Base-by-base conservation (phyloP, 2,888 invertebrate species). In the Corbicula japonica region DNA sequence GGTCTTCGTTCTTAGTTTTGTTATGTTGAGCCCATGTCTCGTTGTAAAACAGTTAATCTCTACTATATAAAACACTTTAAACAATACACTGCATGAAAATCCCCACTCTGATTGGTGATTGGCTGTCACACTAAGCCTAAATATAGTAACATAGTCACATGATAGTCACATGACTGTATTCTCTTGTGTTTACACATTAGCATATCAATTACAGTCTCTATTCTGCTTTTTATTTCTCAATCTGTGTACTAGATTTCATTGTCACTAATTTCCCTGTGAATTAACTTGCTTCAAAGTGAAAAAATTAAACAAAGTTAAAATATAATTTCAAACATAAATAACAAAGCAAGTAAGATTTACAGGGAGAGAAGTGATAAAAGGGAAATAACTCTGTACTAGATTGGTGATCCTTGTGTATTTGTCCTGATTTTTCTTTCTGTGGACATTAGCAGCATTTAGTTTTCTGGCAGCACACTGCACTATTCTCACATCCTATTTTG, bases 41-140 rank as follows among this genome's bases (percentile, higher is more conserved):
- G n/a, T n/a, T n/a, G n/a, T n/a, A n/a, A n/a, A n/a, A n/a, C n/a
- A n/a, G n/a, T n/a, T n/a, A n/a, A n/a, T n/a, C n/a, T n/a, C n/a
- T n/a, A n/a, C n/a, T n/a, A n/a, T n/a, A n/a, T n/a, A n/a, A n/a
- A n/a, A n/a, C n/a, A n/a, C n/a, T n/a, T n/a, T n/a, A 60, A 66
- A 41, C 38, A 69, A 46, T 35, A 77, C 83, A 80, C 80, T 85
- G 85, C 85, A 85, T 85, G 85, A 61, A 66, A 34, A 69, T 76
- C 75, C 80, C 62, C 50, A 61, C 72, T 62, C 58, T 76, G 61
- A 74, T 72, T 81, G 81, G 81, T 76, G 74, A 74, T 74, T 74
- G 76, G 81, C 54, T 66, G 74, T 71, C 44, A 68, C 61, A 52
- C 69, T 56, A 68, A 69, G 65, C 65, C 78, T 78, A 74, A 73